phyloP scores from a whole-genome alignment of 2,888 invertebrate genomes.

The Fragum sueziense region DNA sequence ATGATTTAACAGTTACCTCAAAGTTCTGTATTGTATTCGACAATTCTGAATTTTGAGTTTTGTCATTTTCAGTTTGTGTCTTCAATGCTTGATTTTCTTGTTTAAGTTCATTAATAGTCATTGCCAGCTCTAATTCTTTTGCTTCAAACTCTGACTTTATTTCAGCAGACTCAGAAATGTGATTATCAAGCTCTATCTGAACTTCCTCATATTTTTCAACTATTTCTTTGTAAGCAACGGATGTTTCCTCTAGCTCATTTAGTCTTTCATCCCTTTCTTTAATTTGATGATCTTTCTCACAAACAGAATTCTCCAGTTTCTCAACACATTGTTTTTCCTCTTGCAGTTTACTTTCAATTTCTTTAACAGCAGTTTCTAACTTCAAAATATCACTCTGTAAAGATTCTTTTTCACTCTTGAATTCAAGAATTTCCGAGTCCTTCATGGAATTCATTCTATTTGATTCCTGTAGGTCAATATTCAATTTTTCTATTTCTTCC shows the following conservation, averaged over 20 bases:
- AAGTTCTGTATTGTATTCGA: conserved; percentile 4
- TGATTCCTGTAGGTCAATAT: neutral
- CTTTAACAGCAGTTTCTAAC: conserved; percentile 23
- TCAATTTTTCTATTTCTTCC: conserved; percentile 8
- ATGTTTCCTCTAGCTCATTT: neutral
- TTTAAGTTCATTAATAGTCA: conserved; percentile 14
- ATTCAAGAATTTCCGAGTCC: conserved; percentile 1
- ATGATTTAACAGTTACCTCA: neutral
- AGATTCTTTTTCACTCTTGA: conserved; percentile 13
- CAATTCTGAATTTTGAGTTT: neutral
- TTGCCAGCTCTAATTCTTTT: conserved; percentile 21
- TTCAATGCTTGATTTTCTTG: conserved; percentile 38
- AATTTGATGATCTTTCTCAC: conserved; percentile 23
- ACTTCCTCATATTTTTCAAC: neutral
- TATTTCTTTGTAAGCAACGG: neutral
- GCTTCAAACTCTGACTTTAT: conserved; percentile 16
- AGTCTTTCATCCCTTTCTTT: conserved; percentile 21
- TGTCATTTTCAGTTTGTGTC: conserved; percentile 8
- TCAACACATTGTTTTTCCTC: conserved; percentile 29
- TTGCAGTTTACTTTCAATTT: conserved; percentile 44
- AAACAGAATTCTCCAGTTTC: conserved; percentile 28
- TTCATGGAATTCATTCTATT: neutral
- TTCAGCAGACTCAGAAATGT: conserved; percentile 12
- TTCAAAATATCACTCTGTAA: conserved; percentile 3
- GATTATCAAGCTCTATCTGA: conserved; percentile 10